phyloP scores from a whole-genome alignment of 2,113 vertebrate genomes.

The Dromas ardeola region DNA sequence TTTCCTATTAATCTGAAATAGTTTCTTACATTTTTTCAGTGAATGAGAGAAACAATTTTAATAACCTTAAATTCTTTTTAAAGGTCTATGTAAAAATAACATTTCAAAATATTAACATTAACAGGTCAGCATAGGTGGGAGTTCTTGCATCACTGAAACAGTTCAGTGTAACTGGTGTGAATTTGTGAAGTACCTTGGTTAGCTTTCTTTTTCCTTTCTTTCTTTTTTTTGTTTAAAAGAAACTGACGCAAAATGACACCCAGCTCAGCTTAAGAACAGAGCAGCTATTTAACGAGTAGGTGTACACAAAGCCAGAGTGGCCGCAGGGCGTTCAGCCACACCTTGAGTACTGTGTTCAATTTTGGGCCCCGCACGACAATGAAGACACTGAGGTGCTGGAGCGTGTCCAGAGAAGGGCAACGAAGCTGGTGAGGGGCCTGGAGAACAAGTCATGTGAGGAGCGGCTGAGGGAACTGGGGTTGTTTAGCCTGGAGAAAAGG shows the following conservation, averaged over 20 bases:
- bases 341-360: neutral
- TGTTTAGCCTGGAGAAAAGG: neutral
- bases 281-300: neutral
- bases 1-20: neutral
- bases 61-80: neutral
- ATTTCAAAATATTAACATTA: neutral
- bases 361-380: neutral
- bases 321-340: accelerated
- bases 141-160: neutral
- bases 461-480: neutral
- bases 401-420: neutral
- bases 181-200: neutral
- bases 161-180: neutral
- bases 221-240: neutral
- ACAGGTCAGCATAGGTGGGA: neutral
- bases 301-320: neutral
- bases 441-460: neutral
- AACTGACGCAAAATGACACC: neutral
- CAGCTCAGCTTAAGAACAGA: neutral
- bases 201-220: neutral
- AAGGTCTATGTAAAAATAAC: neutral
- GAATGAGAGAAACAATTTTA: neutral
- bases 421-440: neutral
- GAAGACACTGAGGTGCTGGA: neutral
- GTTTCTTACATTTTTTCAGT: neutral